Conservation (phyloP, 1,140 invertebrate genomes). For the Drosophila sproati region DNA sequence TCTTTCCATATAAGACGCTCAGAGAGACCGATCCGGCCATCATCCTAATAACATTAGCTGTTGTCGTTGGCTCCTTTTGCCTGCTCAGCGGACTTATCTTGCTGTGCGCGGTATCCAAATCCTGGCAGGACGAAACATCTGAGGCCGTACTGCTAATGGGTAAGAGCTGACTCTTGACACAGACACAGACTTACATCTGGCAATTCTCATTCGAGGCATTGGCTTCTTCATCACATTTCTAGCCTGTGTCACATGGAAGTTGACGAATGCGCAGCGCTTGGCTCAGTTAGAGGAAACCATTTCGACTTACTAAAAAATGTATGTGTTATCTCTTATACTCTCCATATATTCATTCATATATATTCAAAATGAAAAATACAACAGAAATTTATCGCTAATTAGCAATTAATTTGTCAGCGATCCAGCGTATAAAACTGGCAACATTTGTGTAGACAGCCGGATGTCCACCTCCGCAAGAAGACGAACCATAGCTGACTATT, state of each 20-base stretch:
- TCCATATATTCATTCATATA: neutral
- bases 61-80: constrained; percentile 76
- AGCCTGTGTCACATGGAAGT: constrained; percentile 77
- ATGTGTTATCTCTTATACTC: neutral
- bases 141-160: too few species aligned
- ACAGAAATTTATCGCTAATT: neutral
- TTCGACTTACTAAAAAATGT: constrained; percentile 19
- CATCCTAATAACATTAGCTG: constrained; percentile 74
- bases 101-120: constrained; percentile 71
- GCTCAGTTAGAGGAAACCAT: constrained; percentile 57
- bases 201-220: constrained; percentile 49
- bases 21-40: constrained; percentile 65
- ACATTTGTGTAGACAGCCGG: constrained; percentile 39
- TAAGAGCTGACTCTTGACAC: too few species aligned
- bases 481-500: constrained; percentile 23
- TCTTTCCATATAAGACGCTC: constrained; percentile 49
- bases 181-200: neutral
- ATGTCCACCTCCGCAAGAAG: neutral
- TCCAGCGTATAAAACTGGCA: constrained; percentile 21
- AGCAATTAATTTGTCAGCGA: constrained; percentile 13
- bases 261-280: constrained; percentile 64
- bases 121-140: too few species aligned
- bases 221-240: constrained; percentile 77
- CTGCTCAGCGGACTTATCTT: constrained; percentile 73
- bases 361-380: neutral